Base-by-base conservation (phyloP, 2,797 vertebrate species). In the Syngnathus rostellatus region DNA sequence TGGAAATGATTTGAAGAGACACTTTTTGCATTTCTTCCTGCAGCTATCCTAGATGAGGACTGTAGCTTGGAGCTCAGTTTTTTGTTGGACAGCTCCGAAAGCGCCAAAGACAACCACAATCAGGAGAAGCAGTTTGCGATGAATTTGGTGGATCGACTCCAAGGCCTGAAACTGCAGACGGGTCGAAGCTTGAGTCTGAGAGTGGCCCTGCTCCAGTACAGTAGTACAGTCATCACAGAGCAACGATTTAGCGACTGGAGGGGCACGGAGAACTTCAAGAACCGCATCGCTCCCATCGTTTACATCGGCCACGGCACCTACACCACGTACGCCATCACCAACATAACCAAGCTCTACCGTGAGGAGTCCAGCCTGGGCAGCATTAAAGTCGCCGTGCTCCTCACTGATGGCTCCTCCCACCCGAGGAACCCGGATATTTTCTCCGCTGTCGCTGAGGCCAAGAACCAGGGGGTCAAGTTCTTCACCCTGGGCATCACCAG, bases 381-480 rank as follows among this genome's bases (percentile, higher is more conserved):
- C 58, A 79, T 94, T 77, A 94, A 91, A 85, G 88, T 94, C 58
- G 93, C 92, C 0, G 2, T 97, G 63, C 90, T 97, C 39, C 84
- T 97, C 55, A 94, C 93, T 0, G 93, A 96, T 43, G 94, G 95
- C 1, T 82, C 90, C 25, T 92, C 93, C 58, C 94, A 96, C 72
- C 94, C 94, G 3, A 92, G 94, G 81, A 97, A 96, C 75, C 95
- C 94, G n/a, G 94, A 96, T 68, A 93, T 96, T 85, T 94, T 93
- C 84, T 90, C 94, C 19, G 94, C 94, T 62, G 88, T 89, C 37
- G 92, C 93, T 57, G 91, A 95, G 57, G 94, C 94, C 74, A 97
- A 95, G 84, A 91, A 94, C 81, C 93, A 96, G 79, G 95, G 92
- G 7, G 88, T 97, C 68, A 87, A 88, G 46, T 92, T 96, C 82